A percentile compares a stretch with the other conserved stretches of the same genome.
Conservation (phyloP, 2,888 invertebrate genomes). For the Branchipolynoe longqiensis region DNA sequence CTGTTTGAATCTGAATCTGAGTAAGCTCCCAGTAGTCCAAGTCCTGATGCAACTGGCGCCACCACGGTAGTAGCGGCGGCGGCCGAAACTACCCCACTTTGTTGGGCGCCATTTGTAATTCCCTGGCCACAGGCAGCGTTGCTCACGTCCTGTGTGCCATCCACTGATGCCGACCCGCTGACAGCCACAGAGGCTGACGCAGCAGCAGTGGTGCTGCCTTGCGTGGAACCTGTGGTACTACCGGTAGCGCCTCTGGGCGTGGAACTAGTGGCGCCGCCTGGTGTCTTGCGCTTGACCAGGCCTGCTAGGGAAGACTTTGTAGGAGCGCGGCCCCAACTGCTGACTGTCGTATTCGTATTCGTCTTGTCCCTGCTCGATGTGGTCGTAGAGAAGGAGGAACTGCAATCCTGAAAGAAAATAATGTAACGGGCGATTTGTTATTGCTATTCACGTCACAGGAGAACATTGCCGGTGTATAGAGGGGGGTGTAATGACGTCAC, state of each 20-base stretch:
- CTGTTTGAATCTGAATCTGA: conserved; percentile 44
- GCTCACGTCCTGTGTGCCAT: background rate
- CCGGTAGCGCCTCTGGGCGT: background rate
- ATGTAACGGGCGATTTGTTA: too few relatives aligned
- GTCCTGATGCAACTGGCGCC: conserved; percentile 4
- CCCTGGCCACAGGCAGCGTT: background rate
- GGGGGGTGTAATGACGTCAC: too few relatives aligned
- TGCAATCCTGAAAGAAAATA: too few relatives aligned
- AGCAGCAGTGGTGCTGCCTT: background rate
- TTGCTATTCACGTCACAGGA: too few relatives aligned
- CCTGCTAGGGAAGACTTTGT: background rate
- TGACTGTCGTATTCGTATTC: background rate
- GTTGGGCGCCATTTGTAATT: background rate
- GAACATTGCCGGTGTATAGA: too few relatives aligned
- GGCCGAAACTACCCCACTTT: background rate
- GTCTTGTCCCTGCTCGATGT: background rate
- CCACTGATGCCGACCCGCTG: background rate
- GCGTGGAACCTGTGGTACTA: background rate
- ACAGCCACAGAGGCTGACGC: background rate
- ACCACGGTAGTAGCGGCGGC: background rate
- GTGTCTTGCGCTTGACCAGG: conserved; percentile 4
- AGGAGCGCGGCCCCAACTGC: background rate
- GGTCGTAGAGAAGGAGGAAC: too few relatives aligned
- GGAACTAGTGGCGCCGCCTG: conserved; percentile 35
- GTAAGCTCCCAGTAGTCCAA: conserved; percentile 58